Evolutionary conservation across 2,888 invertebrate genomes (phyloP), one percentile per base, ranked within the genome.

Genomic region (Idaea aversata): DNA sequence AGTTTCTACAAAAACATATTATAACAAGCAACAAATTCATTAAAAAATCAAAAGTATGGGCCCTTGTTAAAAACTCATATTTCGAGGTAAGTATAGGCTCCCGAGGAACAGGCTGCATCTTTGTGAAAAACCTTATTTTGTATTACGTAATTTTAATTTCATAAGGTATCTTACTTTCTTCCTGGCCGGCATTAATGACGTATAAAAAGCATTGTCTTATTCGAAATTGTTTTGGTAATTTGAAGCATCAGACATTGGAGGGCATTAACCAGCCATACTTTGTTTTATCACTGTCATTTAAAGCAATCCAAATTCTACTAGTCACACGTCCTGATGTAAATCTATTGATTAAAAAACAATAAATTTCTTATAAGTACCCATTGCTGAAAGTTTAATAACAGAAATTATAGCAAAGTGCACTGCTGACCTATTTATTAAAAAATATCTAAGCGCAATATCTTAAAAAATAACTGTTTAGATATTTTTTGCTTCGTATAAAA

Each of bases 391-490:
- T 71, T 71, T 88, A 89, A 93, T 92, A 75, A 92, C 79, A 89
- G 70, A 71, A 77, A 89, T 90, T 84, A 71, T 34, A 69, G 61
- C 67, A 77, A 80, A 79, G 47, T 78, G 77, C 77, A 74, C 78
- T 75, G 87, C 88, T 91, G 88, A 90, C 91, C 91, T 91, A 90
- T 89, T 90, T 90, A 92, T 91, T 92, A 92, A 66, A 76, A 72
- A 78, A 77, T 78, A 83, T 83, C 77, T 72, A 77, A 79, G 76
- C 82, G 83, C 79, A 75, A 81, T 81, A 89, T 88, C 87, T 84
- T 70, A 79, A 75, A 73, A 80, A 82, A 81, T 84, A 88, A 87
- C 87, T 82, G 87, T 86, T 77, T 69, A 67, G 71, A 85, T 89
- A 90, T 88, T 90, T 88, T 83, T 74, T 60, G 35, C 57, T 66